Evolutionary conservation across 2,113 vertebrate species (phyloP), one percentile per base, ranked within the genome.

Genomic region (Tylochromis polylepis): DNA sequence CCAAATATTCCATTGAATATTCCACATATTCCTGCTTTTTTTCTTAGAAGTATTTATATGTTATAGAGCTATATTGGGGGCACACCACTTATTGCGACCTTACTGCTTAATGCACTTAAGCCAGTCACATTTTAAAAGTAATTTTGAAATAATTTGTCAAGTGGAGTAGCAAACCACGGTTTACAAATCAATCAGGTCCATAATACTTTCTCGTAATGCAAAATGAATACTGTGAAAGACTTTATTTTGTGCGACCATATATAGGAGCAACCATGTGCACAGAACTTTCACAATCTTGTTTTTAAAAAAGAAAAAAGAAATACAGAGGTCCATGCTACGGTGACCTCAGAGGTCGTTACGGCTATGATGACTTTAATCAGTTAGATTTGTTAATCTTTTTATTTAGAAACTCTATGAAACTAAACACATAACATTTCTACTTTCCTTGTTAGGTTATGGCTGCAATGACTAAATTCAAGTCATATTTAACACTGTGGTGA

Each of bases 1-100:
- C 8, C 1, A 0, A 75, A 75, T 75, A 46, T 5, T 75, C 5
- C 41, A 75, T 46, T 5, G 0, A 75, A 75, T 75, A 46, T 5
- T 75, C 5, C 41, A 75, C 27, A 8, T 43, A 24, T 24, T 70
- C 43, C 22, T 10, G 24, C 24, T 75, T 18, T 46, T 46, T 49
- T 75, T 49, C 1, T 29, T 75, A 24, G 11, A 75, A 27, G 41
- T 15, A 49, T 46, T 49, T 29, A 46, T 18, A 46, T 46, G 22
- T 46, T 49, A 20, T 24, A 75, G 24, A 75, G 24, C 9, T 49
- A 29, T 11, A 49, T 29, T 49, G 10, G 11, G 5, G 67, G 9
- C 67, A 49, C 67, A 29, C 1, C 38, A 11, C 38, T 72, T 8
- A 46, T 14, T n/a, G n/a, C n/a, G n/a, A n/a, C n/a, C n/a, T n/a